Evolutionary conservation across 2,888 invertebrate species (phyloP), one percentile per base, ranked within the genome.

Genomic region (Rhimphoctona megacephalus): DNA sequence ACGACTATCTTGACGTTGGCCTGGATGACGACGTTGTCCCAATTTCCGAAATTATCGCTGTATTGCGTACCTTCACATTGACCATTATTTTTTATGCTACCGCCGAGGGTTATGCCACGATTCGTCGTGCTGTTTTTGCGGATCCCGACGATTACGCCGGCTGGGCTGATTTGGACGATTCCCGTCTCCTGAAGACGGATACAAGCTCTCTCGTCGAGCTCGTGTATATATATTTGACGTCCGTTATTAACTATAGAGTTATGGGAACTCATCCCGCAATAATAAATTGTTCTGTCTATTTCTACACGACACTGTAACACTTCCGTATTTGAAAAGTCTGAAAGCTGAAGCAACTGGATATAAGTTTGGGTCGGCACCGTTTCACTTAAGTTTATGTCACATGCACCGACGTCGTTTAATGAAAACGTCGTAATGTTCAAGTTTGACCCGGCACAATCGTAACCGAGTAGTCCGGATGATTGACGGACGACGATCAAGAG

Each of bases 11-110:
- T 82, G 1, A 87, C 76, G 0, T 70, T 33, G 0, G 82, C 66
- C 39, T 86, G 83, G 2, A 89, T 88, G 5, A 88, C 74, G 0
- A 86, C 87, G 11, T 85, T 81, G 2, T 85, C 81, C 83, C 87
- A 90, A 0, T 64, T 78, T 17, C 88, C 87, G 25, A 86, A 88
- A 0, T 78, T 83, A 19, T 90, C 90, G 17, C 87, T 82, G 61
- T 89, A 89, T 9, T 85, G 74, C 0, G 81, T 85, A 6, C 89
- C 89, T 0, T 52, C 11, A 33, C 89, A 90, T 0, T 11, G 52
- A 11, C 89, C 89, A 2, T 88, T 82, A 0, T 30, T 4, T 0
- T 22, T 43, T 0, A 69, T 19, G 2, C 39, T 33, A 0, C 86
- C 86, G 0, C 84, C 85, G 0, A 87, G n/a, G 1, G 72, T 82